Percentiles rank a stretch among this genome's conserved stretches.
Conservation (phyloP, 1,140 invertebrate genomes). For the Platorchestia sp. region DNA sequence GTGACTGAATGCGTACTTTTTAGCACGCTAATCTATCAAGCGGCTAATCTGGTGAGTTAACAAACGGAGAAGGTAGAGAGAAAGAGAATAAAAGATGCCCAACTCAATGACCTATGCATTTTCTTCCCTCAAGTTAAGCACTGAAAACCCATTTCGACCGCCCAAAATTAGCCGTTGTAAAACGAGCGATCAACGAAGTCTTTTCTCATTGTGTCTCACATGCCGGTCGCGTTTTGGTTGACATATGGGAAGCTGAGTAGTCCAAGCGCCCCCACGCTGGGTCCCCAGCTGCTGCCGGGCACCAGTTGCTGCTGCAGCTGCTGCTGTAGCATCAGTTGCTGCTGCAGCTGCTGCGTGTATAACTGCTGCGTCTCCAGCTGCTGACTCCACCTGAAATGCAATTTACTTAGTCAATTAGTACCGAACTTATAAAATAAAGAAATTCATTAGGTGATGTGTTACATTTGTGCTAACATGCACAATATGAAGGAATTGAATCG, state of each 20-base stretch:
- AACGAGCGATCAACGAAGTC: too few relatives aligned
- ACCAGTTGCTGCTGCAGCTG: conserved; percentile 38
- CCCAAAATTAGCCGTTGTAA: too few relatives aligned
- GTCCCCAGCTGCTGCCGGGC: conserved; percentile 19
- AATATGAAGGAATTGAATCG: too few relatives aligned
- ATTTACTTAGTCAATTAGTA: background rate
- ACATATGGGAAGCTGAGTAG: conserved; percentile 57
- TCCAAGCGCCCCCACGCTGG: conserved; percentile 57
- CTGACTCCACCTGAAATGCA: conserved; percentile 63
- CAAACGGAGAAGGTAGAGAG: too few relatives aligned
- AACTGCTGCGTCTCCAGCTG: conserved; percentile 51
- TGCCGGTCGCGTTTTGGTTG: conserved; percentile 56
- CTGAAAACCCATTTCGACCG: background rate
- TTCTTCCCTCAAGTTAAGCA: background rate
- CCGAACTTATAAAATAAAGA: background rate
- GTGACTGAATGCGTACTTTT: too few relatives aligned
- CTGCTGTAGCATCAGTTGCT: background rate
- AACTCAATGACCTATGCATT: too few relatives aligned
- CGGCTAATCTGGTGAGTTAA: too few relatives aligned
- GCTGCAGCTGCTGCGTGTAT: background rate
- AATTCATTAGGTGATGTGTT: background rate
- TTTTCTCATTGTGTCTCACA: too few relatives aligned
- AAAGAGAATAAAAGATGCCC: too few relatives aligned
- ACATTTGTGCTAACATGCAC: too few relatives aligned
- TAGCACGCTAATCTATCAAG: too few relatives aligned